Conservation (phyloP, 1,140 invertebrate genomes). For the Ylistrum balloti region DNA sequence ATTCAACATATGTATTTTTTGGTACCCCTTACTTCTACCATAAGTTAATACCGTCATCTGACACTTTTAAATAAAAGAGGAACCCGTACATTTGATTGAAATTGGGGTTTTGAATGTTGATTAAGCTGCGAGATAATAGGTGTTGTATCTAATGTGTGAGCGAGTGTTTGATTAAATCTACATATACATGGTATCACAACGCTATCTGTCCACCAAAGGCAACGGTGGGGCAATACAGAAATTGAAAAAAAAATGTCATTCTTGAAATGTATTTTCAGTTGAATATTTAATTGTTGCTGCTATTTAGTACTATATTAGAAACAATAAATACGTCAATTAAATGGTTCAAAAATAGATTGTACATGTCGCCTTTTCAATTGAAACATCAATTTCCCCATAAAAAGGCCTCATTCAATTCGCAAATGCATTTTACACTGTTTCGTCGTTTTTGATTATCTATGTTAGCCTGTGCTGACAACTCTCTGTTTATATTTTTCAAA, state of each 20-base stretch:
- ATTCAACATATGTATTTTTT: background rate
- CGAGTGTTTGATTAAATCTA: background rate
- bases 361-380: background rate
- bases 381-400: conserved; percentile 7
- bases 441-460: conserved; percentile 46
- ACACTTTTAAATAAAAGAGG: background rate
- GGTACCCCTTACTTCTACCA: background rate
- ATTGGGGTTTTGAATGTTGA: background rate
- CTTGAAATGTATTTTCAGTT: no score
- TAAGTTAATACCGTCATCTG: background rate
- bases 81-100: background rate
- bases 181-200: background rate
- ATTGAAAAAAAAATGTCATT: no score
- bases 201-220: background rate
- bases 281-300: background rate
- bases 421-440: conserved; percentile 48
- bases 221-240: background rate
- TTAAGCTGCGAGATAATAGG: background rate
- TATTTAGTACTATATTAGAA: background rate
- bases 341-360: background rate
- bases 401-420: conserved; percentile 45
- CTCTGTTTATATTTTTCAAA: conserved; percentile 52
- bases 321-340: background rate
- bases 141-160: background rate
- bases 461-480: conserved; percentile 12